Conservation (phyloP, 2,797 vertebrate genomes). For the Gobio occitaniae region DNA sequence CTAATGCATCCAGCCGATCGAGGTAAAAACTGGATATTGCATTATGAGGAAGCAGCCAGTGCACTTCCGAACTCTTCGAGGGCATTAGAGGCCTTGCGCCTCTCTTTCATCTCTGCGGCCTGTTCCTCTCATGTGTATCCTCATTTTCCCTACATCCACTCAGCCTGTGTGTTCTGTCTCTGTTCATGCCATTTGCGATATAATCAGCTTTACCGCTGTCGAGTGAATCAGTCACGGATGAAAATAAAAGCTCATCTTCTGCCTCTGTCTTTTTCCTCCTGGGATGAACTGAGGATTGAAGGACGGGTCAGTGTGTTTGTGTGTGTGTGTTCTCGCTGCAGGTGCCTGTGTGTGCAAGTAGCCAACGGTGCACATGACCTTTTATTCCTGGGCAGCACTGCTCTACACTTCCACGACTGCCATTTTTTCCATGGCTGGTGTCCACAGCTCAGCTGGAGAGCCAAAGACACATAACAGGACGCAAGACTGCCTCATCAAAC, state of each 20-base stretch:
- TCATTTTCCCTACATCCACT: conserved; percentile 11
- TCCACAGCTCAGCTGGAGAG: conserved; percentile 28
- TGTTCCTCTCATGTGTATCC: conserved; percentile 23
- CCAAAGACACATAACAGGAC: conserved; percentile 11
- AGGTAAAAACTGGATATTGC: neutral
- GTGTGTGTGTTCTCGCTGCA: conserved; percentile 2
- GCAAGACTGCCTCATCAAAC: conserved; percentile 18
- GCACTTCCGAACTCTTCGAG: neutral
- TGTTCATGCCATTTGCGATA: conserved; percentile 26
- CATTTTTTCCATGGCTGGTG: conserved; percentile 23
- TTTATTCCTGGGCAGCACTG: conserved; percentile 16
- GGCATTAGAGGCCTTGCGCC: neutral
- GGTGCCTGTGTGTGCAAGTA: neutral
- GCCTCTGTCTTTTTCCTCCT: conserved; percentile 17
- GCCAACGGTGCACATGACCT: conserved; percentile 29
- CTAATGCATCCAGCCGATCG: neutral
- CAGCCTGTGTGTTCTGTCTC: conserved; percentile 19
- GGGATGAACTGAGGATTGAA: conserved; percentile 18
- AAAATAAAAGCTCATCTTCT: conserved; percentile 35
- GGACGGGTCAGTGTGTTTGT: conserved; percentile 10
- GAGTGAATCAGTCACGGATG: conserved; percentile 8
- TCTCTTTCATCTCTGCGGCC: neutral
- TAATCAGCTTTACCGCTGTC: conserved; percentile 28
- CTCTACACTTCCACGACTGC: conserved; percentile 8
- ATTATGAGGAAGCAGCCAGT: neutral